Percentiles rank a stretch among this genome's conserved stretches.
Evolutionary conservation across 2,797 vertebrate species (phyloP).

Genomic region (Poecilia gillii): DNA sequence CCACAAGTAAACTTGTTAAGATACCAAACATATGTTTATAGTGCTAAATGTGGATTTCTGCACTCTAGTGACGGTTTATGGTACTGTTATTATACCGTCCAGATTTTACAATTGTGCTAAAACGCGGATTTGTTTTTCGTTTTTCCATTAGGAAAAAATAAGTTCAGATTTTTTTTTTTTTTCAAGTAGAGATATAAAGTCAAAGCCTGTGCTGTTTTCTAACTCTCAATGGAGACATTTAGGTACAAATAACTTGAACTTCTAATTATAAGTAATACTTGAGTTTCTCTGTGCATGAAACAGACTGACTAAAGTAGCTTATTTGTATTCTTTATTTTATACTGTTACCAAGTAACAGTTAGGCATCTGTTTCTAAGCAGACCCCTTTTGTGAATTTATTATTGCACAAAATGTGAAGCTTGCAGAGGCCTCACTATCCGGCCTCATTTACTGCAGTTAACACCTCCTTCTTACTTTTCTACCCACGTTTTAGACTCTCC

Average conservation of each 20-base stretch:
- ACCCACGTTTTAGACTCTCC: not conserved
- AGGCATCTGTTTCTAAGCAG: slow-evolving; percentile 36
- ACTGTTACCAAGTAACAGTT: slow-evolving; percentile 21
- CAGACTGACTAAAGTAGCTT: slow-evolving; percentile 10
- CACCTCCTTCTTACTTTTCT: slow-evolving; percentile 6
- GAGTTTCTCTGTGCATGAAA: slow-evolving; percentile 2
- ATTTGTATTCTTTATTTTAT: slow-evolving; percentile 6
- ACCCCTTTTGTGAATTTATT: slow-evolving; percentile 42
- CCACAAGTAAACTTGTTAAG: slow-evolving; percentile 44
- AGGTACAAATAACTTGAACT: slow-evolving; percentile 27
- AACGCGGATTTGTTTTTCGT: slow-evolving; percentile 40
- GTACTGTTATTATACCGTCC: slow-evolving; percentile 40
- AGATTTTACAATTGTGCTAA: slow-evolving; percentile 70
- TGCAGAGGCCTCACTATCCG: slow-evolving; percentile 43
- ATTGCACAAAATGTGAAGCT: slow-evolving; percentile 73
- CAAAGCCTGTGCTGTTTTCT: slow-evolving; percentile 40
- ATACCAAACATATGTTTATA: slow-evolving; percentile 41
- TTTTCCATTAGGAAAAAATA: slow-evolving; percentile 25
- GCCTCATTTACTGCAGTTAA: slow-evolving; percentile 41
- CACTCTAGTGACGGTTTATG: slow-evolving; percentile 58
- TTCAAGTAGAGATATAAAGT: slow-evolving; percentile 53
- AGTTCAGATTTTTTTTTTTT: slow-evolving; percentile 26
- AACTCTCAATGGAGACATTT: slow-evolving; percentile 26
- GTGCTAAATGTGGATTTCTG: slow-evolving; percentile 52
- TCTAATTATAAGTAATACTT: not conserved